Evolutionary conservation across 2,797 vertebrate genomes (phyloP).

Genomic region (Xenentodon cancila): DNA sequence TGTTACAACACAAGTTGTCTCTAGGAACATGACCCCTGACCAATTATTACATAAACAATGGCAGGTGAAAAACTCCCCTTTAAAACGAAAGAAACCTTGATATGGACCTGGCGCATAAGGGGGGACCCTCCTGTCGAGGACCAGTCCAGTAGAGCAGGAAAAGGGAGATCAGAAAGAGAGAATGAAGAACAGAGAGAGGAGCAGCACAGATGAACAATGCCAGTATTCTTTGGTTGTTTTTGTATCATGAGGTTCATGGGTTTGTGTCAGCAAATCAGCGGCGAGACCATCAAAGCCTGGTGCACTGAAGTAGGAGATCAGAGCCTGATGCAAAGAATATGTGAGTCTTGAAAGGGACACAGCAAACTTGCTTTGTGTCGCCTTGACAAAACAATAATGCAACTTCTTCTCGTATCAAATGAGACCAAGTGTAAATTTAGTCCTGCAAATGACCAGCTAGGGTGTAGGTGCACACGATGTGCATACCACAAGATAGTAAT

Average conservation of each 20-base stretch:
- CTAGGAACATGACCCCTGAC: too few species aligned
- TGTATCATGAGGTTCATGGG: constrained; percentile 5
- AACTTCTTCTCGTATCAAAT: constrained; percentile 44
- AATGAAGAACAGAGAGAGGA: too few species aligned
- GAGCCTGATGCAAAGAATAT: constrained; percentile 7
- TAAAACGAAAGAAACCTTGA: too few species aligned
- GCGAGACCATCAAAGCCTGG: constrained; percentile 18
- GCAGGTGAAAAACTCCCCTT: too few species aligned
- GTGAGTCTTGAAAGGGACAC: constrained; percentile 31
- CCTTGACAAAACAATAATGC: constrained; percentile 46
- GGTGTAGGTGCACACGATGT: constrained; percentile 55
- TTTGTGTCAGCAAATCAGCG: constrained; percentile 24
- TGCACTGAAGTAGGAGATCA: constrained; percentile 11
- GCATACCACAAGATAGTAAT: constrained; percentile 70
- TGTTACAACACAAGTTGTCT: too few species aligned
- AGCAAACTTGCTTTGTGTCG: constrained; percentile 16
- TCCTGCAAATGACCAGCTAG: constrained; percentile 62
- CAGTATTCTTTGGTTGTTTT: constrained; percentile 10
- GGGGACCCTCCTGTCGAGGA: too few species aligned
- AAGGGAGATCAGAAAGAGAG: too few species aligned
- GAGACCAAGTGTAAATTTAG: constrained; percentile 70
- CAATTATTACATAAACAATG: too few species aligned
- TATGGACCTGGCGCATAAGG: too few species aligned
- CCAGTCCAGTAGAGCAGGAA: too few species aligned
- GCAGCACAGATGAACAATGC: too few species aligned